phyloP scores from a whole-genome alignment of 2,113 vertebrate species.

The Centropus bengalensis region DNA sequence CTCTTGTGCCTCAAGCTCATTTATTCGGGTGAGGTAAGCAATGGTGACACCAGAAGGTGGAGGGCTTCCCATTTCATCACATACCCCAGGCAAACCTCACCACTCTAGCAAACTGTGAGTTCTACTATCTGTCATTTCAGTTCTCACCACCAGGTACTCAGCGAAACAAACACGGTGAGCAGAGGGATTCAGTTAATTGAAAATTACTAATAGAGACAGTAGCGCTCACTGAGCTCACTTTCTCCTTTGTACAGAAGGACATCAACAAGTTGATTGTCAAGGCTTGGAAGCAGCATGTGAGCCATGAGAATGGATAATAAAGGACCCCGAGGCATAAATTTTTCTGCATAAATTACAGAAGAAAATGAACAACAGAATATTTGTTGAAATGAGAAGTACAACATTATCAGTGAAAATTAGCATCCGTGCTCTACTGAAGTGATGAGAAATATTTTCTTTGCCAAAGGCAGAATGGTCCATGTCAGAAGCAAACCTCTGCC shows the following conservation, averaged over 20 bases:
- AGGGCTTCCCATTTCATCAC: background rate
- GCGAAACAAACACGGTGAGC: background rate
- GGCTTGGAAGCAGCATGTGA: background rate
- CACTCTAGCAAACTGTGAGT: background rate
- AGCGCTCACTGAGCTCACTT: background rate
- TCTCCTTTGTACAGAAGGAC: background rate
- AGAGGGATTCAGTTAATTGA: background rate
- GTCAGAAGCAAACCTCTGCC: background rate
- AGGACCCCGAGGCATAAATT: conserved; percentile 6
- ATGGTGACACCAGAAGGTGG: background rate
- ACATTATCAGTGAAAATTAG: background rate
- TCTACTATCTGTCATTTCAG: background rate
- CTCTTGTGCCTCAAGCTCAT: background rate
- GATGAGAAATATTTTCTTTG: background rate
- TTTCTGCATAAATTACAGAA: conserved; percentile 21
- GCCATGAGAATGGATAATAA: background rate
- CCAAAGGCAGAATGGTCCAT: background rate
- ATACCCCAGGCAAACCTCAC: accelerated
- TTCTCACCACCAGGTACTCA: background rate
- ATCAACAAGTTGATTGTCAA: background rate
- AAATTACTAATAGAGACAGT: background rate
- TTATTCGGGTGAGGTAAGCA: background rate
- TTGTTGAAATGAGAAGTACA: conserved; percentile 5
- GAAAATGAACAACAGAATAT: background rate
- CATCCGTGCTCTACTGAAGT: background rate